Evolutionary conservation across 2,113 vertebrate genomes (phyloP), one percentile per base, ranked within the genome.

Genomic region (Panthera tigris): DNA sequence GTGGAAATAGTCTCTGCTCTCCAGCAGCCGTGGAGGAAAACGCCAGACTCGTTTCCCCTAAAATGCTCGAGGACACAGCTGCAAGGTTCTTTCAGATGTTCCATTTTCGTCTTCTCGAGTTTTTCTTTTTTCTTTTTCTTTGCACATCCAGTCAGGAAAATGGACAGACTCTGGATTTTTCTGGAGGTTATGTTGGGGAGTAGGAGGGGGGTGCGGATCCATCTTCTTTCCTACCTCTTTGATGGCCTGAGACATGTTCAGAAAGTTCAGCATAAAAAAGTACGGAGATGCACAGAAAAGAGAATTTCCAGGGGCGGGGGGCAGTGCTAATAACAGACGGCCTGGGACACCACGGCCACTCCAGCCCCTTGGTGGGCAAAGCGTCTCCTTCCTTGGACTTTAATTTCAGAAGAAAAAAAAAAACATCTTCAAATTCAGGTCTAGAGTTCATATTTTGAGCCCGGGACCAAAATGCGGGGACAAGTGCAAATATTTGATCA

Each of bases 21-120:
- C 94, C 88, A 69, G 88, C 94, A 97, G 95, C 69, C 36, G 89
- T 95, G 96, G 96, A 91, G 94, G 97, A 97, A 97, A 94, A 93
- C 65, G 39, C 78, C 86, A 93, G 39, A 68, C 94, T 19, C 80
- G 25, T 93, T 92, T 66, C 45, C 50, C 74, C 74, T 27, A 7
- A 74, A 55, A 45, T 5, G 7, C 33, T 18, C 0, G 0, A 36
- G 41, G 29, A 31, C 45, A 21, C 21, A 0, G 23, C 36, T 29
- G 27, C 23, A 13, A 57, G 71, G 16, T 9, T 19, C 39, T 68
- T 66, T 36, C 23, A 63, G 7, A 16, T 23, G 7, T 66, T 74
- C 36, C 18, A 4, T n/a, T 76, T 79, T 68, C 50, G 29, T 88
- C 78, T 87, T 66, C 41, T 52, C 15, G 5, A 92, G 27, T 69